Evolutionary conservation across 1,140 invertebrate species (phyloP).

Genomic region (Coptotermes formosanus): DNA sequence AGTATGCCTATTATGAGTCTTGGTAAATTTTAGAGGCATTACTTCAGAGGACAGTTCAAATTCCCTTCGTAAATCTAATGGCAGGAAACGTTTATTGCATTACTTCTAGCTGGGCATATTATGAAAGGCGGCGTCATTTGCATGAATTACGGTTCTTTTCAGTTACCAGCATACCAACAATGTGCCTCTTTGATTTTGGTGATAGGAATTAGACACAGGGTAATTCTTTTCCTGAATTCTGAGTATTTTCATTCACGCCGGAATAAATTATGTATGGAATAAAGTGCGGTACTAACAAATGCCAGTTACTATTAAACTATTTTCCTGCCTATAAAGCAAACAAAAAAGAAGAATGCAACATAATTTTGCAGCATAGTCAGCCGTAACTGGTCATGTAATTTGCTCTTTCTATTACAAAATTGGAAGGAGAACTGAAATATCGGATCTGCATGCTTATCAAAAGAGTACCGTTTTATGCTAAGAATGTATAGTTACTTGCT

Average conservation of each 20-base stretch:
- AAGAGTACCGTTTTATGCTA: background rate
- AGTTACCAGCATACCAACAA: too few relatives aligned
- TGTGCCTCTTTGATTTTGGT: background rate
- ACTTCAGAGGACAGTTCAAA: background rate
- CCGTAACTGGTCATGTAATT: background rate
- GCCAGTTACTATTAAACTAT: background rate
- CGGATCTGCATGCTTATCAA: background rate
- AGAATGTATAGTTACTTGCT: background rate
- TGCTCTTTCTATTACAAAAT: background rate
- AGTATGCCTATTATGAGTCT: background rate
- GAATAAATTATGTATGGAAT: background rate
- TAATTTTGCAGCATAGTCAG: too few relatives aligned
- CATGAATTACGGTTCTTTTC: too few relatives aligned
- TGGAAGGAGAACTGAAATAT: background rate
- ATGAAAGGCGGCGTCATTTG: too few relatives aligned
- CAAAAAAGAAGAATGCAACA: too few relatives aligned
- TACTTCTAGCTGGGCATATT: background rate
- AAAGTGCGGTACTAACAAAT: background rate
- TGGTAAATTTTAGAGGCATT: background rate
- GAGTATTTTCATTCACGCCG: background rate
- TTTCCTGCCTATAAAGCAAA: background rate
- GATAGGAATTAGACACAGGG: background rate
- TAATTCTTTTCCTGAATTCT: background rate
- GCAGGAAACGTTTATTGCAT: background rate
- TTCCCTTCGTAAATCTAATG: background rate